Conservation (phyloP, 35 echinoderm and acorn worm species). For the Apostichopus parvimensis region DNA sequence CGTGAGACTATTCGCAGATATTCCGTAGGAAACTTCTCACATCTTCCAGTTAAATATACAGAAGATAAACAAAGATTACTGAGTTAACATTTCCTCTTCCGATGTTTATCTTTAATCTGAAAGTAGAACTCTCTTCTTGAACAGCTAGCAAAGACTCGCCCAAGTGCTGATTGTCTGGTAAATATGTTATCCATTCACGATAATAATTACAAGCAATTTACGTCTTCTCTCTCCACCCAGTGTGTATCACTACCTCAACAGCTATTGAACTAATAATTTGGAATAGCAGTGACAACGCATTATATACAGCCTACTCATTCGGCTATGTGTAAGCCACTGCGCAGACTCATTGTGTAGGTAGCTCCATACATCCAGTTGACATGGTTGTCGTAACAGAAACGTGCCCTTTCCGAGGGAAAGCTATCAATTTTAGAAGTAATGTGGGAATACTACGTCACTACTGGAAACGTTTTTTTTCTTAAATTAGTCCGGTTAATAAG, state of each 20-base stretch:
- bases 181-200: no score
- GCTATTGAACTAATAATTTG: neutral
- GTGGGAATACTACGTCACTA: neutral
- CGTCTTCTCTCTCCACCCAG: no score
- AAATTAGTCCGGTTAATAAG: neutral
- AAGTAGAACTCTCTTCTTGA: no score
- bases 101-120: no score
- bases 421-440: neutral
- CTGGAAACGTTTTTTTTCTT: neutral
- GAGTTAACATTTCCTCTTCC: no score
- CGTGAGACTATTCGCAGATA: no score
- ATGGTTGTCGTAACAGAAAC: neutral
- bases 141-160: no score
- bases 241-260: neutral
- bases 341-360: neutral
- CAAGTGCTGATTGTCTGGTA: no score
- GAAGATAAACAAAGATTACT: no score
- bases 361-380: neutral
- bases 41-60: no score
- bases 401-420: neutral
- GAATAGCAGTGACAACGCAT: neutral
- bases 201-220: no score
- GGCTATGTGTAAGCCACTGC: neutral
- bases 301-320: neutral
- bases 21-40: no score